These are phyloP conservation scores for Ibidorhyncha struthersii DNA, from an alignment of 2,113 vertebrate species.

Conservation along the genomic window DNA sequence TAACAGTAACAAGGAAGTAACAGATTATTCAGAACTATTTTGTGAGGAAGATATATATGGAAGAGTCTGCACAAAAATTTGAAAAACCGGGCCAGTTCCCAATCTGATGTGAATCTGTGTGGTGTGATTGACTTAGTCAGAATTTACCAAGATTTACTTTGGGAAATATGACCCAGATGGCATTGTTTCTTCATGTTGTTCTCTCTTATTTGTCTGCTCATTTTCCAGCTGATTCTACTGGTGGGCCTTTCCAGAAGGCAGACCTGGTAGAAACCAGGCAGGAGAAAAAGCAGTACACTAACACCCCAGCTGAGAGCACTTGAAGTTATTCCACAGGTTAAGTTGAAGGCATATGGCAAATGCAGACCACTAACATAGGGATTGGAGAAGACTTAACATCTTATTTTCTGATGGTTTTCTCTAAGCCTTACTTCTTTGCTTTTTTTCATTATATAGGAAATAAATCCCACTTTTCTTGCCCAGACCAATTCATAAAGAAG, in stretches of 20 bases:
- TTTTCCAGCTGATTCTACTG: neutral
- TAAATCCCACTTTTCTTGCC: neutral
- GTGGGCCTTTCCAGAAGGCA: neutral
- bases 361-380: neutral
- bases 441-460: neutral
- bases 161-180: neutral
- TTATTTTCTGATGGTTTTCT: neutral
- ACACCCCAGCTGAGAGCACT: neutral
- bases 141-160: slow-evolving; percentile 8
- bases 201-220: neutral
- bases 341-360: neutral
- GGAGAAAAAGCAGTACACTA: neutral
- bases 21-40: neutral
- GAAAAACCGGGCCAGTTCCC: neutral
- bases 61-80: neutral
- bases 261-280: neutral
- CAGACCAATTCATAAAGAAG: neutral
- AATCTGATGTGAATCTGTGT: neutral
- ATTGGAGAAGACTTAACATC: neutral
- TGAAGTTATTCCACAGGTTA: neutral
- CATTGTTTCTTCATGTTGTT: neutral
- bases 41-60: neutral
- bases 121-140: neutral
- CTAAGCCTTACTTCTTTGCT: neutral
- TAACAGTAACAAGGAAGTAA: neutral